These are phyloP conservation scores for Zaprionus africanus DNA, from an alignment of 1,140 invertebrate genomes.

Conservation along the genomic window DNA sequence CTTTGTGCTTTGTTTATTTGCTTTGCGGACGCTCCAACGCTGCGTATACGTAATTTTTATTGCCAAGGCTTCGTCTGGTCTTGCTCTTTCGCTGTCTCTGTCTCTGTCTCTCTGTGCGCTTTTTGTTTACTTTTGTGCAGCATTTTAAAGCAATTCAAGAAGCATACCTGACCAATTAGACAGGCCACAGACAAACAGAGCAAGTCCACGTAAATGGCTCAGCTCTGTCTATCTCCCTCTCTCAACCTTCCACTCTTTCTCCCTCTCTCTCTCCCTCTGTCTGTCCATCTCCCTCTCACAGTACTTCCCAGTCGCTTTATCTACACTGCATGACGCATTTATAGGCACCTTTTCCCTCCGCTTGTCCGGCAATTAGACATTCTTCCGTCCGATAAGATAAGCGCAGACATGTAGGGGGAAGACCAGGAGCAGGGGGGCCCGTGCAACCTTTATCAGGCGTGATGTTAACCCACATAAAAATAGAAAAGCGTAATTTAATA, in stretches of 20 bases:
- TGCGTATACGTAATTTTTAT: slow-evolving; percentile 69
- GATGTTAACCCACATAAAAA: slow-evolving; percentile 74
- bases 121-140: slow-evolving; percentile 57
- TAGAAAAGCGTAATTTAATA: slow-evolving; percentile 75
- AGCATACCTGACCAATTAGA: slow-evolving; percentile 57
- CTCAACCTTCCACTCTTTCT: background rate
- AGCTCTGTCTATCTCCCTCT: background rate
- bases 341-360: slow-evolving; percentile 31
- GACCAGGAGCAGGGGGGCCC: background rate
- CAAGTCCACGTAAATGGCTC: slow-evolving; percentile 9
- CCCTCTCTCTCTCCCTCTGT: background rate
- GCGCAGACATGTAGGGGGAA: background rate
- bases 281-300: background rate
- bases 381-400: slow-evolving; percentile 77
- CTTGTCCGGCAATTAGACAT: slow-evolving; percentile 58
- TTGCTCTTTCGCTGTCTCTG: slow-evolving; percentile 29
- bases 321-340: slow-evolving; percentile 64
- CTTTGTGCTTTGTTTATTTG: slow-evolving; percentile 71
- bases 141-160: slow-evolving; percentile 67
- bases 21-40: slow-evolving; percentile 46
- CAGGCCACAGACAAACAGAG: slow-evolving; percentile 18
- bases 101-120: background rate
- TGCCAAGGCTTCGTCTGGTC: slow-evolving; percentile 49
- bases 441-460: slow-evolving; percentile 38
- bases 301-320: background rate